These are phyloP conservation scores for Chloroceryle inda DNA, from an alignment of 2,797 vertebrate species.

Conservation along the genomic window DNA sequence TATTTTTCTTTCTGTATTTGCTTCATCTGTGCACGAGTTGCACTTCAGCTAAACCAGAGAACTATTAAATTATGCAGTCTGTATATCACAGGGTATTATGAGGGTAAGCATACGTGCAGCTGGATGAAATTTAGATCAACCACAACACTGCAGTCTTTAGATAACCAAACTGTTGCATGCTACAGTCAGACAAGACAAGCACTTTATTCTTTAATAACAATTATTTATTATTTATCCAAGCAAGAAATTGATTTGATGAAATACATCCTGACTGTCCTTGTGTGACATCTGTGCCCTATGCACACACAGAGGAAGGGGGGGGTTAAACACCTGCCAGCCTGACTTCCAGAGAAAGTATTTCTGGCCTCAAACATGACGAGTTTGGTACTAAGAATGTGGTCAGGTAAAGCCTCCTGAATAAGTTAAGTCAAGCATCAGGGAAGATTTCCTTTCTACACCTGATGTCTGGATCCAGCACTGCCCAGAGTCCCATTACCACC, in stretches of 20 bases:
- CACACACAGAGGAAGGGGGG: background rate
- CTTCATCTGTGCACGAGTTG: background rate
- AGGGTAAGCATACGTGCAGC: background rate
- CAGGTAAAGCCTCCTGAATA: background rate
- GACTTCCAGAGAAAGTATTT: background rate
- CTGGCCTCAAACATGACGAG: background rate
- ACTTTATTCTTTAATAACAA: background rate
- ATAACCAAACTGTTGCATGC: background rate
- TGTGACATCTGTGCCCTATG: background rate
- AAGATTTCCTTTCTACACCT: background rate
- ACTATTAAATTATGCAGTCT: background rate
- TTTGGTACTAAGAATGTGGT: background rate
- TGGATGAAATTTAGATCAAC: background rate
- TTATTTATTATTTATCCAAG: background rate
- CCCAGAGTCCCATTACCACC: background rate
- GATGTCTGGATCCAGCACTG: background rate
- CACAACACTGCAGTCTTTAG: background rate
- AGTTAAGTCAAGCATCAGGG: background rate
- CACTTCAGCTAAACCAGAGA: background rate
- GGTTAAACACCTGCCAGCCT: background rate
- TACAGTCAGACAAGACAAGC: background rate
- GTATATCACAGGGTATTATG: background rate
- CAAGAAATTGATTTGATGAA: background rate
- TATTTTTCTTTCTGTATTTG: background rate
- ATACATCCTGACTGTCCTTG: rapidly evolving